A percentile compares a stretch with the other conserved stretches of the same genome.
These are phyloP conservation scores for Lasioglossum baleicum DNA, from an alignment of 1,140 invertebrate genomes.

Conservation along the genomic window DNA sequence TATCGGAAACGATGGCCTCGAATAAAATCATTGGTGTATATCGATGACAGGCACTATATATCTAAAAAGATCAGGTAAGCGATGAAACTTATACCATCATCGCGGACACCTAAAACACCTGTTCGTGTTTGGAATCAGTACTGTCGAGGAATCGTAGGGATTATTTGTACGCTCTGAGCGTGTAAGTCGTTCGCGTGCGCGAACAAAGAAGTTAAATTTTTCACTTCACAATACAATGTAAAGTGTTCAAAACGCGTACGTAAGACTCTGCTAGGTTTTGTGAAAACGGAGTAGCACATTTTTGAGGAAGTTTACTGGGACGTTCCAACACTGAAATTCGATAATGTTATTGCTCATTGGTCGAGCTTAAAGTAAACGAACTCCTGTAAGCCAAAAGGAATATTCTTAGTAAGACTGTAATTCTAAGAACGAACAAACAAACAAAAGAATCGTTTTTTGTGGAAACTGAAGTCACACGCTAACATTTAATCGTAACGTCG, in stretches of 20 bases:
- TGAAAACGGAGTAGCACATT: conserved; percentile 48
- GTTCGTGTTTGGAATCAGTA: conserved; percentile 17
- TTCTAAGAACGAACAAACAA: conserved; percentile 55
- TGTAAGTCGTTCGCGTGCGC: not conserved
- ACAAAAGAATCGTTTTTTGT: conserved; percentile 42
- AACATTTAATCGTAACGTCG: conserved; percentile 18
- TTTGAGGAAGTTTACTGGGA: conserved; percentile 57
- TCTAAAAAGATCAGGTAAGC: conserved; percentile 23
- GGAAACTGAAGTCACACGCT: conserved; percentile 23
- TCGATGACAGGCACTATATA: not conserved
- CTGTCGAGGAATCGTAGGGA: not conserved
- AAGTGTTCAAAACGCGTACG: conserved; percentile 65
- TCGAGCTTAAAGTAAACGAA: conserved; percentile 59
- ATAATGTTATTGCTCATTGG: conserved; percentile 54
- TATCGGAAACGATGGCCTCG: conserved; percentile 49
- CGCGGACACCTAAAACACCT: conserved; percentile 1
- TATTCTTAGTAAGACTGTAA: conserved; percentile 65
- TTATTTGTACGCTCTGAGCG: conserved; percentile 16
- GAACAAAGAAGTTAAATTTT: conserved; percentile 32
- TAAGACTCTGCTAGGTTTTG: conserved; percentile 63
- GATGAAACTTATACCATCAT: conserved; percentile 33
- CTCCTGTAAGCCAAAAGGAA: conserved; percentile 60
- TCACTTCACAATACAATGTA: conserved; percentile 54
- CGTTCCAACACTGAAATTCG: conserved; percentile 40
- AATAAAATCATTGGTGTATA: conserved; percentile 22